Percentiles rank a stretch among this genome's conserved stretches.
Conservation (phyloP, 2,113 vertebrate genomes). For the cat (Felis catus) region F.catus_Fca126_mat1.0 CM031413.1:46298001-46298500, state of each 20-base stretch:
- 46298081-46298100: not conserved
- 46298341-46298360: too few relatives aligned
- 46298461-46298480: too few relatives aligned
- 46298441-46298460: fast-evolving
- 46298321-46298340: too few relatives aligned
- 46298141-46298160: not conserved
- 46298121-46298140: conserved; percentile 22
- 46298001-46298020: not conserved
- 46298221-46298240: too few relatives aligned
- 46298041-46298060: not conserved
- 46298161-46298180: not conserved
- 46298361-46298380: too few relatives aligned
- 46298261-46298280: too few relatives aligned
- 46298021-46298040: not conserved
- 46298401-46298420: not conserved
- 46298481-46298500: not conserved
- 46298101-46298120: not conserved
- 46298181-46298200: too few relatives aligned
- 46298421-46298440: too few relatives aligned
- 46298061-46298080: not conserved
- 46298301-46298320: too few relatives aligned
- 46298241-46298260: too few relatives aligned
- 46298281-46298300: too few relatives aligned
- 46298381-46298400: not conserved
- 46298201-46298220: too few relatives aligned